Base-by-base conservation (phyloP, 2,113 vertebrate species). In the Chiloscyllium plagiosum region DNA sequence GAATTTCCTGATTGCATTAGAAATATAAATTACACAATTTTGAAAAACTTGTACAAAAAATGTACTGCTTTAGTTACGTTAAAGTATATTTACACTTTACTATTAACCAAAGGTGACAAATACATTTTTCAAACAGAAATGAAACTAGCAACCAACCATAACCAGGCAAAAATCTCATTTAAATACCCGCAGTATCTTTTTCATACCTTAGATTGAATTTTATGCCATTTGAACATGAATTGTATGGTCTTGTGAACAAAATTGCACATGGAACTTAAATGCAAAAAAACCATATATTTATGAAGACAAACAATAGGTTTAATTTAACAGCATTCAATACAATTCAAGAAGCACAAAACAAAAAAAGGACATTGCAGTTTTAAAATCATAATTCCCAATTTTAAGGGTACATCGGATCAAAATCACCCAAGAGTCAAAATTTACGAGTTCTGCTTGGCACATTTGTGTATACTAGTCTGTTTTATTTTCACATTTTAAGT, bases 291-390 rank as follows among this genome's bases (percentile, higher is more conserved):
- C 52, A 33, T 8, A 3, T 65, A 19, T 17, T 26, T 47, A 66
- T 70, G 19, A 94, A 94, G 90, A 37, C 33, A 69, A 70, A 80
- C 76, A 83, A 69, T 47, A 72, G 93, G 24, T 69, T 70, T 70
- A 24, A 47, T 70, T 72, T 95, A 24, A 68, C 13, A 68, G n/a
- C 12, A 50, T 50, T 95, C 15, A 94, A 70, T 26, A 69, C 22
- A 70, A 20, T 12, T 47, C 66, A 72, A 47, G 92, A 70, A 95
- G 68, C 68, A n/a, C 1, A 42, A 72, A 19, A 42, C 42, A 69
- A 70, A 61, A 61, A 95, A 95, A 95, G 68, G 42, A 95, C 29
- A 95, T 4, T 72, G 42, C 68, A 95, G 22, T 8, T 95, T 95
- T 72, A 95, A 72, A 76, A 29, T 89, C 56, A 61, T 92, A 37